Evolutionary conservation across 64 coral and sea anemone species (phyloP), one percentile per base, ranked within the genome.

Genomic region (Stichodactyla helianthus): DNA sequence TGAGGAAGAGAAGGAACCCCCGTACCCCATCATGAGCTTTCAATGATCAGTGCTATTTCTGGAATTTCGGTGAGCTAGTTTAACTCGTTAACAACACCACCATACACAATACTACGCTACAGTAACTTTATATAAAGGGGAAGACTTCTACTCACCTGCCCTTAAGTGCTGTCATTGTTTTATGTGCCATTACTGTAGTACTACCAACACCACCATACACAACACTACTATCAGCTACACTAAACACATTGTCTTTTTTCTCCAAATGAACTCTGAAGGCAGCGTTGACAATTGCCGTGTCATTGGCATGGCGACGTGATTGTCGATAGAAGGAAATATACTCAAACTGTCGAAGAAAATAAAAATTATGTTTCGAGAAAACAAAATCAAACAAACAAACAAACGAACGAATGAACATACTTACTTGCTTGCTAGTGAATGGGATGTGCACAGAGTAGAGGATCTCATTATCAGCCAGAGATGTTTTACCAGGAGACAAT

Each of bases 201-300:
- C 68, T 74, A 74, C 26, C 68, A 26, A 31, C 68, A 74, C 68
- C 68, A 74, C 68, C 68, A 74, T 74, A 74, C 25, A 74, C 68
- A 14, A 74, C 10, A 9, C 6, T 74, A 31, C 68, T 74, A 27
- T 74, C 68, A 10, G 10, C 25, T 26, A 74, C 20, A 27, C 68
- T 74, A 23, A 26, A 74, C 17, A n/a, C 22, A 74, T 12, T 12
- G 23, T 74, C 68, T 31, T 31, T 74, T 23, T 31, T 74, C 6
- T 74, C 68, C 68, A 74, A 31, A 74, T 74, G 26, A 31, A 74
- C 68, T 27, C 25, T 27, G 25, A 74, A 13, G 7, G 68, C 68
- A 28, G 68, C 68, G 68, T 74, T 74, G 68, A 74, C 68, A 27
- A 74, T 35, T n/a, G 68, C 68, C 68, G 68, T 74, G 25, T 74